These are phyloP conservation scores for fruit fly (Drosophila melanogaster) DNA, from an alignment of 1,140 invertebrate genomes.

Conservation along the genomic window Release_6_plus_ISO1_MT NT_037436.4:6733501-6734000, in stretches of 20 bases:
- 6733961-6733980: conserved; percentile 86
- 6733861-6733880: conserved; percentile 87
- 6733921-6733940: conserved; percentile 86
- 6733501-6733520: conserved; percentile 82
- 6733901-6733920: conserved; percentile 86
- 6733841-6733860: conserved; percentile 89
- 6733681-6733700: conserved; percentile 76
- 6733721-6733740: conserved; percentile 86
- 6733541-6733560: conserved; percentile 84
- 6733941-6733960: conserved; percentile 88
- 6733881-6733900: conserved; percentile 86
- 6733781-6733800: conserved; percentile 89
- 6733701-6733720: conserved; percentile 83
- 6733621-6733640: conserved; percentile 80
- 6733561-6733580: conserved; percentile 81
- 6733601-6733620: conserved; percentile 79
- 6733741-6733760: conserved; percentile 87
- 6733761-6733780: conserved; percentile 87
- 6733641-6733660: conserved; percentile 79
- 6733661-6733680: conserved; percentile 76
- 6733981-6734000: conserved; percentile 87
- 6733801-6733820: conserved; percentile 89
- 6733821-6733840: conserved; percentile 92
- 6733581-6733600: conserved; percentile 86
- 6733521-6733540: conserved; percentile 84